Conservation (phyloP, 2,797 vertebrate genomes). For the Lacerta viridis region DNA sequence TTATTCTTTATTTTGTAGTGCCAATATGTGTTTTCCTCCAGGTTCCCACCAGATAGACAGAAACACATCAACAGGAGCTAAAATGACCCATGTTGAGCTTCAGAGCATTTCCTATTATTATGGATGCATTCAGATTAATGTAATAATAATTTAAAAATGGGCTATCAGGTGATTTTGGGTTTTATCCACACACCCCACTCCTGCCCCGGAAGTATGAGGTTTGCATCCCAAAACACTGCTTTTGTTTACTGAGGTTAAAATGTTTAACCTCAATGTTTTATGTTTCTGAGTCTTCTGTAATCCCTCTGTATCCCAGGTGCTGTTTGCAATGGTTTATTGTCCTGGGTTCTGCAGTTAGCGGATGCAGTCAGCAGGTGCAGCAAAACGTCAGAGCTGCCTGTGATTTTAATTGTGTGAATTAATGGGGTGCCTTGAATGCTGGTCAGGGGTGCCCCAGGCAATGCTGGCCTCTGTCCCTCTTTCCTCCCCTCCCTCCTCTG, state of each 20-base stretch:
- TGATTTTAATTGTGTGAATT: background rate
- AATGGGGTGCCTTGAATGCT: no score
- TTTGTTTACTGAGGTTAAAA: background rate
- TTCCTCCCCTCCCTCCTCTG: no score
- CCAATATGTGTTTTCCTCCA: background rate
- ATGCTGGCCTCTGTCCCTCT: no score
- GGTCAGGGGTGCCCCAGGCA: fast-evolving
- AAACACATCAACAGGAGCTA: background rate
- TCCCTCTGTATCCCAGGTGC: background rate
- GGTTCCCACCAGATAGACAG: background rate
- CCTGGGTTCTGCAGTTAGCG: no score
- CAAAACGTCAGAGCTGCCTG: background rate
- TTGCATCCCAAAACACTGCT: background rate
- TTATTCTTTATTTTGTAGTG: no score
- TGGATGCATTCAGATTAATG: background rate
- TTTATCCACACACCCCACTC: no score
- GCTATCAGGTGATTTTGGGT: background rate
- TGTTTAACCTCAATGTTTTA: background rate
- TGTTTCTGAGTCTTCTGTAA: background rate
- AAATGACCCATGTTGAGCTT: background rate
- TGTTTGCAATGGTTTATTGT: no score
- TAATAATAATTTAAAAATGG: background rate
- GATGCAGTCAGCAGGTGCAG: background rate
- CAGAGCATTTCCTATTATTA: background rate
- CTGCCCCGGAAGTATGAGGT: background rate